These are phyloP conservation scores for Caenorhabditis elegans DNA, from an alignment of 1,140 invertebrate genomes.

Conservation along the genomic window WBcel235 BX284604.4:9462501-9463000, in stretches of 20 bases:
- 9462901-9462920: slow-evolving; percentile 37
- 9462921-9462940: background rate
- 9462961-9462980: background rate
- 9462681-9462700: slow-evolving; percentile 38
- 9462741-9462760: background rate
- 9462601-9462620: slow-evolving; percentile 40
- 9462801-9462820: slow-evolving; percentile 1
- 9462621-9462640: slow-evolving; percentile 45
- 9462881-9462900: slow-evolving; percentile 46
- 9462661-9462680: slow-evolving; percentile 44
- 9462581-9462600: slow-evolving; percentile 65
- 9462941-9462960: background rate
- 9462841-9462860: slow-evolving; percentile 9
- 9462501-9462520: slow-evolving; percentile 58
- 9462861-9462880: slow-evolving; percentile 21
- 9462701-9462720: slow-evolving; percentile 47
- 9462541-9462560: slow-evolving; percentile 90
- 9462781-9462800: background rate
- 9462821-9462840: background rate
- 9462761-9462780: background rate
- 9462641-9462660: slow-evolving; percentile 40
- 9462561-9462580: slow-evolving; percentile 83
- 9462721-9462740: slow-evolving; percentile 38
- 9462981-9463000: background rate
- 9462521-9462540: slow-evolving; percentile 85